Evolutionary conservation across 2,888 invertebrate genomes (phyloP).

Genomic region (Parnassius glacialis): DNA sequence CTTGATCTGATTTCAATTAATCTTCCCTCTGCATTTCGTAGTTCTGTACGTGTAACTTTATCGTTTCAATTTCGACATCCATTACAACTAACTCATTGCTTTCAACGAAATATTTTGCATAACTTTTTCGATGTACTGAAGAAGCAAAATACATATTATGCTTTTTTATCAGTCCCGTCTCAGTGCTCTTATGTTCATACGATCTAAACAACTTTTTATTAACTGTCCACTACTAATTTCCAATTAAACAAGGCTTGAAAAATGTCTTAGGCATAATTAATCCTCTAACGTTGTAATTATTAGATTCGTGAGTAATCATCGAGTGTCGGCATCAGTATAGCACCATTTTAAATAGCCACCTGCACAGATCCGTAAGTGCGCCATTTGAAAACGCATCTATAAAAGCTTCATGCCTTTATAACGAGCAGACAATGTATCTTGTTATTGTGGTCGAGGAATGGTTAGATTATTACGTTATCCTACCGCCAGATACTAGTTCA

Average conservation of each 20-base stretch:
- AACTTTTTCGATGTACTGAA: neutral
- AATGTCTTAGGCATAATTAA: constrained; percentile 73
- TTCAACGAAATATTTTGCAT: neutral
- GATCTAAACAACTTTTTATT: neutral
- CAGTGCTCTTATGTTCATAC: no score
- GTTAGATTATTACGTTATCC: constrained; percentile 75
- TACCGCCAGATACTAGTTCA: constrained; percentile 68
- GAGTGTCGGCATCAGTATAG: constrained; percentile 56
- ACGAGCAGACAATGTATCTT: constrained; percentile 47
- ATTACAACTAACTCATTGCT: neutral
- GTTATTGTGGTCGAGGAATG: constrained; percentile 58
- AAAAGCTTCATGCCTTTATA: constrained; percentile 35
- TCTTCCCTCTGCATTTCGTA: constrained; percentile 37
- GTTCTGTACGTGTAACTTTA: constrained; percentile 34
- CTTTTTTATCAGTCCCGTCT: neutral
- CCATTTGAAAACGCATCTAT: constrained; percentile 31
- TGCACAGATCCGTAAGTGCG: constrained; percentile 30
- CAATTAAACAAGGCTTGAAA: constrained; percentile 37
- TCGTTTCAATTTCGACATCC: constrained; percentile 31
- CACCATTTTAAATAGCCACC: constrained; percentile 49
- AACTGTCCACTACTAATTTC: constrained; percentile 2
- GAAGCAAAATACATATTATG: neutral
- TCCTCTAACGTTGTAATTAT: constrained; percentile 76
- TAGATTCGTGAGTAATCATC: constrained; percentile 70
- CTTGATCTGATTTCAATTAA: constrained; percentile 43